These are phyloP conservation scores for Paracentrotus lividus DNA, from an alignment of 53 echinoderm and acorn worm species.

Conservation along the genomic window DNA sequence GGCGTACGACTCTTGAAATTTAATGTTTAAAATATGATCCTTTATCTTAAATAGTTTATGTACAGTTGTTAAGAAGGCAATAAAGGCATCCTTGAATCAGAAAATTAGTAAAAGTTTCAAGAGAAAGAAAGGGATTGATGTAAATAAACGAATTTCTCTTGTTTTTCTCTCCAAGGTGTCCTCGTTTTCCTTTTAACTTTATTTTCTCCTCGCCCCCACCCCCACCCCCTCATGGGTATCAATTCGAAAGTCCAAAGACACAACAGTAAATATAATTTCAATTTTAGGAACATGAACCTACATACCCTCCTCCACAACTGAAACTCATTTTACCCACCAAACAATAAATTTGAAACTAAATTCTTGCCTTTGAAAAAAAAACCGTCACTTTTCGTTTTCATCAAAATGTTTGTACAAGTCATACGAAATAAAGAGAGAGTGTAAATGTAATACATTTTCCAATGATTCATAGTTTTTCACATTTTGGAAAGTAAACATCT, in stretches of 20 bases:
- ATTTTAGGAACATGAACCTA: slow-evolving; percentile 10
- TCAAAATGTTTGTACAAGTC: neutral
- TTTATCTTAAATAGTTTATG: neutral
- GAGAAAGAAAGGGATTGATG: neutral
- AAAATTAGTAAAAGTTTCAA: neutral
- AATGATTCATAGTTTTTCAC: slow-evolving; percentile 13
- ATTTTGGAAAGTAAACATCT: neutral
- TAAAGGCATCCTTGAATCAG: neutral
- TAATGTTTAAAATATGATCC: neutral
- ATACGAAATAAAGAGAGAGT: neutral
- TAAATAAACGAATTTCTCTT: neutral
- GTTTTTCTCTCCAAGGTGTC: neutral
- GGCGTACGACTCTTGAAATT: neutral
- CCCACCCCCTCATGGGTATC: neutral
- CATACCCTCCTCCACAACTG: neutral
- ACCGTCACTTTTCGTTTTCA: neutral
- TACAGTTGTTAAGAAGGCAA: neutral
- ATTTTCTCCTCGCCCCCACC: too few species aligned
- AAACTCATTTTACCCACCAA: neutral
- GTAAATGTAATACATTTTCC: neutral
- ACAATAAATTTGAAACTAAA: slow-evolving; percentile 25
- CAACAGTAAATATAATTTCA: neutral
- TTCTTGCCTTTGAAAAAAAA: neutral
- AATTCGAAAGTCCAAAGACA: too few species aligned
- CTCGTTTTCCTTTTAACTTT: neutral